These are phyloP conservation scores for Alcedo quadribrachys DNA, from an alignment of 2,797 vertebrate genomes.

Conservation along the genomic window DNA sequence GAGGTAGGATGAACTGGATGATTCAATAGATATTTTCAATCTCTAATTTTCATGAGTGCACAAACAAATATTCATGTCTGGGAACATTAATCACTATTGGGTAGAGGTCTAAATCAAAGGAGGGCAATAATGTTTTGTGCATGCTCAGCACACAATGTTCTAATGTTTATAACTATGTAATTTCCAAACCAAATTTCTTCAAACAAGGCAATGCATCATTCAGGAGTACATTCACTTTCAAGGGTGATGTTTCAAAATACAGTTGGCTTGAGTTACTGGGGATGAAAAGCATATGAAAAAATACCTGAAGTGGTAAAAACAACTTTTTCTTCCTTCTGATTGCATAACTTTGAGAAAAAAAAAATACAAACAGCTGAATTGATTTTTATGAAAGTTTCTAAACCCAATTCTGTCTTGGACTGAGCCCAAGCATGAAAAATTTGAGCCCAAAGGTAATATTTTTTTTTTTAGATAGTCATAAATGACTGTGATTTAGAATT, in stretches of 20 bases:
- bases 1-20: not conserved
- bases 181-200: conserved; percentile 68
- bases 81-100: conserved; percentile 43
- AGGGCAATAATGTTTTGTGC: conserved; percentile 20
- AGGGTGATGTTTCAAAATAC: conserved; percentile 37
- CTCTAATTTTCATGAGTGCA: conserved; percentile 31
- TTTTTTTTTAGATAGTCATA: conserved; percentile 5
- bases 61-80: conserved; percentile 29
- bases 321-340: not conserved
- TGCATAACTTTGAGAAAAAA: not conserved
- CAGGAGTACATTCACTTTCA: conserved; percentile 15
- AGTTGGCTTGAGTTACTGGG: conserved; percentile 11
- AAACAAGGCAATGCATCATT: conserved; percentile 47
- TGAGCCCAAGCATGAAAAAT: conserved; percentile 15
- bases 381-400: conserved; percentile 31
- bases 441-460: conserved; percentile 2
- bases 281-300: conserved; percentile 13
- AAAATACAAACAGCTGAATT: not conserved
- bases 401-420: not conserved
- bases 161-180: conserved; percentile 47
- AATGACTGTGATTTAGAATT: conserved; percentile 36
- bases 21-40: conserved; percentile 5
- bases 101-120: conserved; percentile 46
- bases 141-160: conserved; percentile 41
- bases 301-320: conserved; percentile 14